Evolutionary conservation across 2,113 vertebrate genomes (phyloP).

Genomic region (Phasianus colchicus): DNA sequence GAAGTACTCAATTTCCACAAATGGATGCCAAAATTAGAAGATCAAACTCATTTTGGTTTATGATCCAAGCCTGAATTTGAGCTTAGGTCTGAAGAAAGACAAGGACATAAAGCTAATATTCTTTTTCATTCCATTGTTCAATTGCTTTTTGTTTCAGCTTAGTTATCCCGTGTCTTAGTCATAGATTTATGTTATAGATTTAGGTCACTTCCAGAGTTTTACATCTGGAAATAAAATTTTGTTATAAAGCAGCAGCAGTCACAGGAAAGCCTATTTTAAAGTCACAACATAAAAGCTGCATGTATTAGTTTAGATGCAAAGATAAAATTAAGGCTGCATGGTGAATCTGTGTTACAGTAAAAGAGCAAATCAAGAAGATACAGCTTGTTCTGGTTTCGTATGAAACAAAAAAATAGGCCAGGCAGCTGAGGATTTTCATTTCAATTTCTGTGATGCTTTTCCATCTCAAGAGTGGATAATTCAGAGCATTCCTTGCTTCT

Average conservation of each 20-base stretch:
- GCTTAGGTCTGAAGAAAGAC: neutral
- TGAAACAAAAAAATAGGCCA: neutral
- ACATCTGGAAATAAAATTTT: constrained; percentile 50
- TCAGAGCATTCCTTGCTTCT: neutral
- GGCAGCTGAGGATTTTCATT: constrained; percentile 23
- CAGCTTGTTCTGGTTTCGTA: neutral
- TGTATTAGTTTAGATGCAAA: constrained; percentile 44
- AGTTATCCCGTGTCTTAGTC: neutral
- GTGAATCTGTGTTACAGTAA: neutral
- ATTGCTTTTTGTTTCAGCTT: constrained; percentile 19
- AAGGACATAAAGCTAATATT: neutral
- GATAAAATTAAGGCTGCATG: constrained; percentile 11
- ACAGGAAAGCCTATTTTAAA: constrained; percentile 50
- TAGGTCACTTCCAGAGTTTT: constrained; percentile 33
- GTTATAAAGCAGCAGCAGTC: constrained; percentile 24
- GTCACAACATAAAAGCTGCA: constrained; percentile 31
- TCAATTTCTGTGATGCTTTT: constrained; percentile 7
- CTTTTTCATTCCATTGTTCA: constrained; percentile 20
- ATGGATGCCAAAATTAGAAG: constrained; percentile 22
- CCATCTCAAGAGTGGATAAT: constrained; percentile 20
- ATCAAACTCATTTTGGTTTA: constrained; percentile 48
- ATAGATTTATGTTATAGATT: constrained; percentile 24
- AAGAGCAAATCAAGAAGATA: constrained; percentile 6
- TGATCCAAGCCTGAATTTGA: neutral
- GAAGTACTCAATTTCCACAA: constrained; percentile 23